Conservation (phyloP, 2,113 vertebrate genomes). For the Amia ocellicauda region DNA sequence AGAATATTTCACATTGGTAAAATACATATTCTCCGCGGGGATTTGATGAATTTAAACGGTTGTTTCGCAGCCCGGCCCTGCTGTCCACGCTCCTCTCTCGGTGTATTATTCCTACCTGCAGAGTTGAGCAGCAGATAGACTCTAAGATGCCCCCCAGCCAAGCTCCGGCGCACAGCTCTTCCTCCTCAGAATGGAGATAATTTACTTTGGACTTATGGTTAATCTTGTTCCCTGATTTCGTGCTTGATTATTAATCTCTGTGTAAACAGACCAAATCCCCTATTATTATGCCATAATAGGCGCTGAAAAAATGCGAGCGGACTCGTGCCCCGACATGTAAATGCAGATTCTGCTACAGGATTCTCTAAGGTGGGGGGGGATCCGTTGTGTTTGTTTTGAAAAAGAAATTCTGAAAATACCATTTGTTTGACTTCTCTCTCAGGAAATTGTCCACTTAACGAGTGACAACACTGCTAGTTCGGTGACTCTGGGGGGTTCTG, state of each 20-base stretch:
- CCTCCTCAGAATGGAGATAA: constrained; percentile 7
- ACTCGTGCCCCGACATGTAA: constrained; percentile 53
- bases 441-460: too few species aligned
- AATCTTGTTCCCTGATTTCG: constrained; percentile 37
- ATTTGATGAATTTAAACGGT: too few species aligned
- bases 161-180: not conserved
- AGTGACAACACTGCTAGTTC: too few species aligned
- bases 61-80: too few species aligned
- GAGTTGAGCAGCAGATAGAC: constrained; percentile 16
- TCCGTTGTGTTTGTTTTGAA: too few species aligned
- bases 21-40: too few species aligned
- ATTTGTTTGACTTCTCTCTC: too few species aligned
- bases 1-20: too few species aligned
- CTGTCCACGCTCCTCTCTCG: too few species aligned
- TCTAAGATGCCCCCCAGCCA: not conserved
- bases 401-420: too few species aligned
- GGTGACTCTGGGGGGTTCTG: too few species aligned
- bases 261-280: constrained; percentile 40
- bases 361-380: constrained; percentile 42
- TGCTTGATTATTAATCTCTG: constrained; percentile 40
- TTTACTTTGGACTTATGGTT: constrained; percentile 29
- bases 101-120: not conserved
- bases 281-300: constrained; percentile 35
- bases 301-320: constrained; percentile 30
- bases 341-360: constrained; percentile 20